Percentiles rank a stretch among this genome's conserved stretches.
Conservation (phyloP, 1,140 invertebrate species). For the Sinonovacula constricta region DNA sequence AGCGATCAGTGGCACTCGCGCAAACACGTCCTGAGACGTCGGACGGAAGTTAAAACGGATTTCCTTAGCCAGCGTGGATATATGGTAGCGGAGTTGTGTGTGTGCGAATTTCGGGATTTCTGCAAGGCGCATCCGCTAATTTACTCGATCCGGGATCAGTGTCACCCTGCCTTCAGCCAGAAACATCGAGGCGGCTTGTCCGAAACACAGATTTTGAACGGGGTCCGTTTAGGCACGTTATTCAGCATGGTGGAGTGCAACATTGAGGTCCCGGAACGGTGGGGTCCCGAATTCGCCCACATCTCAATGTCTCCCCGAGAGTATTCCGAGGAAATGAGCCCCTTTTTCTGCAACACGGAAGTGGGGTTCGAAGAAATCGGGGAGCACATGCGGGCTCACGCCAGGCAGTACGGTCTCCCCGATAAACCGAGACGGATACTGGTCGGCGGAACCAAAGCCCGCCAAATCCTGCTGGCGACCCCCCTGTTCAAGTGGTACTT, state of each 20-base stretch:
- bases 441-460: slow-evolving; percentile 46
- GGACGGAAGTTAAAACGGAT: slow-evolving; percentile 1
- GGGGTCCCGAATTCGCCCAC: slow-evolving; percentile 6
- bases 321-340: slow-evolving; percentile 50
- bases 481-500: slow-evolving; percentile 61
- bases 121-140: slow-evolving; percentile 21
- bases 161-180: too few species aligned
- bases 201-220: slow-evolving; percentile 21
- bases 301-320: slow-evolving; percentile 15
- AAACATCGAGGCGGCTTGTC: too few species aligned
- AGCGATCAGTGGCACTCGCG: background rate
- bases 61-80: slow-evolving; percentile 13
- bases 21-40: background rate
- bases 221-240: background rate
- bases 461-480: slow-evolving; percentile 56
- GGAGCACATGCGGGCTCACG: slow-evolving; percentile 51
- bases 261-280: slow-evolving; percentile 39
- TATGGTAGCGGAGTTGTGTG: slow-evolving; percentile 41
- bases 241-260: slow-evolving; percentile 53
- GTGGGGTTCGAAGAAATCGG: slow-evolving; percentile 48
- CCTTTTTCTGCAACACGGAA: slow-evolving; percentile 53
- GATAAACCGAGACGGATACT: slow-evolving; percentile 38
- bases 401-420: slow-evolving; percentile 13
- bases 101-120: slow-evolving; percentile 17
- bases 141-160: slow-evolving; percentile 9